Conservation (phyloP, 2,113 vertebrate species). For the Centropus bengalensis region DNA sequence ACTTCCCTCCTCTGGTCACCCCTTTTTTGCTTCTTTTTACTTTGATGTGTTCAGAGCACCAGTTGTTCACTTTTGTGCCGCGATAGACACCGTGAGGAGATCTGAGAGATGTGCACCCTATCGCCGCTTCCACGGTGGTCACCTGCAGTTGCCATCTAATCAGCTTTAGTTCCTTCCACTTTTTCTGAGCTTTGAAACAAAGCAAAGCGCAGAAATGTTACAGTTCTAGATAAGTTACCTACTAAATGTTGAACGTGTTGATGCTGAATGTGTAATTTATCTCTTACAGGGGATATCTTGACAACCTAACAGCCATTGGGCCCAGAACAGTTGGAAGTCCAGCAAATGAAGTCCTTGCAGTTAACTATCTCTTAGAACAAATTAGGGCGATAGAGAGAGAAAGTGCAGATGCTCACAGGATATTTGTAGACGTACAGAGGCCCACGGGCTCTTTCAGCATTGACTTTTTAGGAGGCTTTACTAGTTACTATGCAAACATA, state of each 20-base stretch:
- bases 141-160: rapidly evolving
- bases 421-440: conserved; percentile 87
- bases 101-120: background rate
- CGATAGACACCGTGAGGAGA: background rate
- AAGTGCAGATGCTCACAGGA: conserved; percentile 78
- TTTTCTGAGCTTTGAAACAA: background rate
- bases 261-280: conserved; percentile 34
- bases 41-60: rapidly evolving
- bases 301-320: conserved; percentile 90
- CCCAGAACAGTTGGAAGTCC: conserved; percentile 91
- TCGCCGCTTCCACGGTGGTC: background rate
- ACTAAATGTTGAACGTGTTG: background rate
- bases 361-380: conserved; percentile 90
- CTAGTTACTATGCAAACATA: conserved; percentile 94
- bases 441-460: conserved; percentile 96
- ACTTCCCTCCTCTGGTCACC: background rate
- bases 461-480: conserved; percentile 96
- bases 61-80: rapidly evolving
- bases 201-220: background rate
- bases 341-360: conserved; percentile 91
- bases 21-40: background rate
- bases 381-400: conserved; percentile 82
- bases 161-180: background rate
- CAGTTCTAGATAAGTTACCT: background rate
- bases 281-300: conserved; percentile 84